These are phyloP conservation scores for Sturnira hondurensis DNA, from an alignment of 2,113 vertebrate species.

Conservation along the genomic window DNA sequence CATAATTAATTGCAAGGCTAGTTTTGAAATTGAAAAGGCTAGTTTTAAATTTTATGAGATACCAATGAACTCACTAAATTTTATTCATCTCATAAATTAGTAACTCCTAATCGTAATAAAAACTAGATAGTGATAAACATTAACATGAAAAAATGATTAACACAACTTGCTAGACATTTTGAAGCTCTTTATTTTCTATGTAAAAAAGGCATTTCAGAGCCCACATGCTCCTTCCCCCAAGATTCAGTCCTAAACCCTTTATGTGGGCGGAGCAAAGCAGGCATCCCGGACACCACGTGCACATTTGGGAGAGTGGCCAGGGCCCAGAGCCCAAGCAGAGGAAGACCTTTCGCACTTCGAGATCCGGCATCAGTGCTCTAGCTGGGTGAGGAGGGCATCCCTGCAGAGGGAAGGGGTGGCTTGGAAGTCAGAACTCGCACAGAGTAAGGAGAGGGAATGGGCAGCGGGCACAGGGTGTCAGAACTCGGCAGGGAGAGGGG, in stretches of 20 bases:
- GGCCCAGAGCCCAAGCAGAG: neutral
- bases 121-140: neutral
- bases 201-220: neutral
- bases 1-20: neutral
- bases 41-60: neutral
- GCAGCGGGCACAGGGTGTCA: neutral
- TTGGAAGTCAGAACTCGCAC: neutral
- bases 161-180: neutral
- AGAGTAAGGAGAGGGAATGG: neutral
- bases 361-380: neutral
- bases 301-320: neutral
- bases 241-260: neutral
- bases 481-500: neutral
- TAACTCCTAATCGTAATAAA: neutral
- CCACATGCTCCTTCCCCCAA: neutral
- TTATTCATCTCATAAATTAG: constrained; percentile 5
- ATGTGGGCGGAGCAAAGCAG: neutral
- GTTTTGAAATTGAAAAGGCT: neutral
- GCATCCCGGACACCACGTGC: neutral
- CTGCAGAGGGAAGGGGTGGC: neutral
- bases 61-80: neutral
- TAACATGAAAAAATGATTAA: neutral
- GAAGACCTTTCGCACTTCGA: too few species aligned
- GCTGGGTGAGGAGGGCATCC: neutral
- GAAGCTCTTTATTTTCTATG: neutral